Evolutionary conservation across 1,140 invertebrate genomes (phyloP), one percentile per base, ranked within the genome.

Genomic region (Drosophila nigrodunni): DNA sequence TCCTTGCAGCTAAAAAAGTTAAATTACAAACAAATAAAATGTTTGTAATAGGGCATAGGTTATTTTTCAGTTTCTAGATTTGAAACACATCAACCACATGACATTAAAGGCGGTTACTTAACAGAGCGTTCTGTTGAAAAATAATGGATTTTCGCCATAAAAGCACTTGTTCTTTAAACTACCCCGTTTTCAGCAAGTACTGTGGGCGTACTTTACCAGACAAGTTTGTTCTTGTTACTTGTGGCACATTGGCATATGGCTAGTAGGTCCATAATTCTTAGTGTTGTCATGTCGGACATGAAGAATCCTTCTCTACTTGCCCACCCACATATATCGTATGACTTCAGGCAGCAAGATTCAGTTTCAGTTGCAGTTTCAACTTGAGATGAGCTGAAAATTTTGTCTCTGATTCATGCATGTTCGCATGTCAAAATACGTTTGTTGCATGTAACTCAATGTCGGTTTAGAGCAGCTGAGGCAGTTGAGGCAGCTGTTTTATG

Each of bases 391-490:
- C 66, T 76, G 25, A 9, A 50, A 64, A 60, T 68, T 71, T 46
- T 44, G 61, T 34, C 66, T 34, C 66, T 54, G 77, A 68, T 54
- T 64, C 61, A 61, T 69, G 83, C 80, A 88, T 87, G 83, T 87
- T 82, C 80, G 80, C 80, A 88, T 87, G 83, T 87, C 83, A 87
- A 87, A 87, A 87, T 88, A 80, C 83, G 80, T 87, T 87, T 87
- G 83, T 83, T 82, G 83, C 80, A 80, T 87, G 83, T 87, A 80
- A 83, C 83, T 87, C 83, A 88, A 77, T 88, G 83, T 87, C 82
- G 83, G 79, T 74, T 87, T 88, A 80, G 83, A 70, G 59, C 62
- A 47, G 62, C 61, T 13, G 39, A 37, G 37, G 52, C 57, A 46
- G 47, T 64, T 69, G 61, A 65, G 72, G 81, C 81, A 86, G 77